Evolutionary conservation across 2,888 invertebrate genomes (phyloP), one percentile per base, ranked within the genome.

Genomic region (Parapristionchus giblindavisi): DNA sequence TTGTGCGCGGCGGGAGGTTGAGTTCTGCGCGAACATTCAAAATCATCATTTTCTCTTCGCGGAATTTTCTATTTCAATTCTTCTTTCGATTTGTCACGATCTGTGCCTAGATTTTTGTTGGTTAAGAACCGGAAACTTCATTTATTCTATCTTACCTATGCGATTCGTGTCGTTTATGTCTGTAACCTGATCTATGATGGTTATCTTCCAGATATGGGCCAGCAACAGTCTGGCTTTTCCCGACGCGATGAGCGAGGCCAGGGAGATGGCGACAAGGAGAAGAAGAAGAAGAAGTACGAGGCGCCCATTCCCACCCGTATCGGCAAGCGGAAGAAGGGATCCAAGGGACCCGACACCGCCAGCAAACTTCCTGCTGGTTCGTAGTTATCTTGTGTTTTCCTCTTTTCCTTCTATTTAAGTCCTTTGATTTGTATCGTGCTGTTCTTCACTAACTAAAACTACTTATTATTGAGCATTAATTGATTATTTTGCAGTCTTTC

Each of bases 281-380:
- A 99, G 89, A 98, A 98, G 91, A 96, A 95, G 91, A 76, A 76
- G 77, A 97, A 96, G 89, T 99, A 99, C 89, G 99, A 99, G 89
- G 97, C 98, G 61, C 98, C 98, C 87, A 95, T 99, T 88, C 98
- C 98, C 21, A 97, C 98, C 0, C 92, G 98, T 72, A 97, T 99
- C 63, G 99, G 99, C n/a, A 99, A 99, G 83, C 89, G 89, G 79
- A 90, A 90, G 89, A 94, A 89, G 85, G 83, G 83, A 34, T 80
- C 81, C 36, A 98, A 96, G 91, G 99, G 99, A 36, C 98, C 99
- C 0, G 99, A 99, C 90, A 95, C 97, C 54, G 98, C 98, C 1
- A 92, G 95, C 85, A 99, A 99, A 90, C 90, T 99, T 83, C 99
- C 99, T 6, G 94, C 93, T 90, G 91, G 90, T 90, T 83, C 21